A percentile compares a stretch with the other conserved stretches of the same genome.
Evolutionary conservation across 2,113 vertebrate genomes (phyloP).

Genomic region (Drymodes brunneopygia): DNA sequence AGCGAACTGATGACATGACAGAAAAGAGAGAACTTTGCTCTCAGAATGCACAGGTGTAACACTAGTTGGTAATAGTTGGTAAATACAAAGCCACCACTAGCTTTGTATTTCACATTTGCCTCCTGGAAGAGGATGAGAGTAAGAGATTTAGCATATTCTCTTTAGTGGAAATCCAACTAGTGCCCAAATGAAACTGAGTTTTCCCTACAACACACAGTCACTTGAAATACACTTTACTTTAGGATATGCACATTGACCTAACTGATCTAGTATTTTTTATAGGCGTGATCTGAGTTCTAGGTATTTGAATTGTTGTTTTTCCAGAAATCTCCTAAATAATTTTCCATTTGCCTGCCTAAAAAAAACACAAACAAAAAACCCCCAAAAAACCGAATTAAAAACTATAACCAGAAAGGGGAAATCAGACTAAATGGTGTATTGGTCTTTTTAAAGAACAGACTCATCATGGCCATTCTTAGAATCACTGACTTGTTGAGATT

Average conservation of each 20-base stretch:
- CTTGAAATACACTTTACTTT: neutral
- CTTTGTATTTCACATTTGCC: neutral
- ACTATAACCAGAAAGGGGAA: neutral
- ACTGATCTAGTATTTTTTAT: neutral
- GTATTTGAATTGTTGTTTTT: neutral
- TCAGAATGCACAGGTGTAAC: neutral
- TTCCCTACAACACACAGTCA: neutral
- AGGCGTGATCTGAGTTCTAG: neutral
- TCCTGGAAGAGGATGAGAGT: neutral
- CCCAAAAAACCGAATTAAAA: neutral
- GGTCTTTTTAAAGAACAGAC: neutral
- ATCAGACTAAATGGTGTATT: neutral
- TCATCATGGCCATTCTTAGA: neutral
- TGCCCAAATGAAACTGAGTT: neutral
- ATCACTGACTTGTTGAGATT: neutral
- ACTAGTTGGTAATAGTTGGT: neutral
- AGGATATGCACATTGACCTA: neutral
- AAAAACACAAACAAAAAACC: neutral
- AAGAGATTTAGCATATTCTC: neutral
- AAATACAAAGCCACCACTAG: no score
- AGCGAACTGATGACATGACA: neutral
- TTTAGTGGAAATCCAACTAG: neutral
- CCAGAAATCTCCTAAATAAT: neutral
- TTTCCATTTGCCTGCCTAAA: neutral
- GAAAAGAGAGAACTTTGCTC: neutral